These are phyloP conservation scores for Micrasema longulum DNA, from an alignment of 1,140 invertebrate genomes.

Conservation along the genomic window DNA sequence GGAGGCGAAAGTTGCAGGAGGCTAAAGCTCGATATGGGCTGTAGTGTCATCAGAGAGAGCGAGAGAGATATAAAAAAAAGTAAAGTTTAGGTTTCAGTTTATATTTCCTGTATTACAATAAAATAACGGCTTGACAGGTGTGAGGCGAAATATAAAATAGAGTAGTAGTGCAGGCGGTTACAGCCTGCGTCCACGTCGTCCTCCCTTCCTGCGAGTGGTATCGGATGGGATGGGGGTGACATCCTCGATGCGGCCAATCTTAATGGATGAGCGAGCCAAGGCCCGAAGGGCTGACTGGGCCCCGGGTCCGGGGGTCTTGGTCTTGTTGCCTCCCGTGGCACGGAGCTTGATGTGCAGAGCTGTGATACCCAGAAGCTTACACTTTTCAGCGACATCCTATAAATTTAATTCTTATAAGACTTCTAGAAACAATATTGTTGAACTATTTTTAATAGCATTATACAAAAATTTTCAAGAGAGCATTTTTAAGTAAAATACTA, in stretches of 20 bases:
- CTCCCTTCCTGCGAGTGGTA: conserved; percentile 98
- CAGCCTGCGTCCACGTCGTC: conserved; percentile 97
- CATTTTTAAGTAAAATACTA: no score
- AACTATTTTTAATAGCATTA: no score
- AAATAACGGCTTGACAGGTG: conserved; percentile 24
- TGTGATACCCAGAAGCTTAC: conserved; percentile 95
- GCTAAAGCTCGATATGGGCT: no score
- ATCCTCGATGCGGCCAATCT: conserved; percentile 99
- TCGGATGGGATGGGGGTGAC: conserved; percentile 99
- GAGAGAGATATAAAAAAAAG: no score
- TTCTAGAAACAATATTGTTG: no score
- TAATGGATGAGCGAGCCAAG: conserved; percentile 98
- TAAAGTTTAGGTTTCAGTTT: conserved; percentile 16
- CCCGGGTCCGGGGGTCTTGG: conserved; percentile 97
- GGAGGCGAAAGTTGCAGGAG: no score
- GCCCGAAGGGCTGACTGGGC: conserved; percentile 98
- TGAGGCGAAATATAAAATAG: conserved; percentile 48
- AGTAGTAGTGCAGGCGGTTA: conserved; percentile 70
- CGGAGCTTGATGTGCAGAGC: conserved; percentile 98
- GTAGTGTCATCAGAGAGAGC: no score
- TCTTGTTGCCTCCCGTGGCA: conserved; percentile 98
- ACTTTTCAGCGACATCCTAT: conserved; percentile 98
- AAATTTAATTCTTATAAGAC: conserved; percentile 51
- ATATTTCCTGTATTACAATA: conserved; percentile 50
- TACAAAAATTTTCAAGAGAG: no score